phyloP scores from a whole-genome alignment of 2,113 vertebrate species.

The Prinia subflava region DNA sequence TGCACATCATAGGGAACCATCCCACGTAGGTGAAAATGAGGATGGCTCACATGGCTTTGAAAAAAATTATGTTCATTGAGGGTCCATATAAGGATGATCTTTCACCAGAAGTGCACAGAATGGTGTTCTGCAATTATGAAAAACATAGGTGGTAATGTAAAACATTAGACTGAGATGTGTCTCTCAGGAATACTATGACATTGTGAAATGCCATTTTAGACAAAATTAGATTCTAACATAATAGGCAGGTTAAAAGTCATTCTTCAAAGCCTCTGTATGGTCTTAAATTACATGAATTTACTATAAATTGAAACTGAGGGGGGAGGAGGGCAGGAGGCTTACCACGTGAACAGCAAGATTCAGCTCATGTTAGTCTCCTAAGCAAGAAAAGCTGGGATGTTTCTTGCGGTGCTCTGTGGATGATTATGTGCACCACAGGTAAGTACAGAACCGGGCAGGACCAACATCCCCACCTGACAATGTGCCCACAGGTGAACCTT shows the following conservation, averaged over 20 bases:
- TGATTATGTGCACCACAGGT: fast-evolving
- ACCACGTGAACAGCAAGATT: background rate
- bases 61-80: background rate
- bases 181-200: background rate
- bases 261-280: background rate
- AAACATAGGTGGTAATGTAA: background rate
- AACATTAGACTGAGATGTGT: background rate
- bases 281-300: conserved; percentile 2
- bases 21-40: background rate
- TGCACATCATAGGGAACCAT: background rate
- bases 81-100: background rate
- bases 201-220: background rate
- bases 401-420: background rate
- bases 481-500: background rate
- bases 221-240: background rate
- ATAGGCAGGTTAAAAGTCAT: background rate
- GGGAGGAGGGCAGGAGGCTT: background rate
- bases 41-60: background rate
- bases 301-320: background rate
- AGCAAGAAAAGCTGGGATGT: background rate
- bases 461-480: background rate
- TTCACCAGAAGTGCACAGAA: background rate
- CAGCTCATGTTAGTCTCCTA: background rate
- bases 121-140: background rate
- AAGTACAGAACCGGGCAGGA: background rate